Evolutionary conservation across 2,797 vertebrate genomes (phyloP).

Genomic region (Cichlasoma orientale): DNA sequence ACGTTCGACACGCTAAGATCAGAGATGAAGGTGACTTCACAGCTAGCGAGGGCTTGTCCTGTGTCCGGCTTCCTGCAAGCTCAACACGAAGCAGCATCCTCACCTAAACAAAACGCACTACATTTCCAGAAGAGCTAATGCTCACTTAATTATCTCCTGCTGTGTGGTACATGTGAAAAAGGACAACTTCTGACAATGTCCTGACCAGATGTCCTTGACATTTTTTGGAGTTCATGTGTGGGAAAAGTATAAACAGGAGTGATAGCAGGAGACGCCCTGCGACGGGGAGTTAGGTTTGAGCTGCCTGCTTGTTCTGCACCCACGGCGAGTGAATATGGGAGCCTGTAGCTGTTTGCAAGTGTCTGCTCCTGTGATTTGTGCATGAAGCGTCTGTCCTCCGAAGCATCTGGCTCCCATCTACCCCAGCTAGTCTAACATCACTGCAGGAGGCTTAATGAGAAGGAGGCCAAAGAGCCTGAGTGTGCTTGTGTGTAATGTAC

Average conservation of each 20-base stretch:
- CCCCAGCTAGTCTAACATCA: conserved; percentile 50
- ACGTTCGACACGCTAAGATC: background rate
- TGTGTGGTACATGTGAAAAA: conserved; percentile 1
- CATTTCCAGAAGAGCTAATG: background rate
- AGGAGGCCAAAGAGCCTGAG: conserved; percentile 22
- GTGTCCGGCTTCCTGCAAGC: background rate
- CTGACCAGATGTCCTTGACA: background rate
- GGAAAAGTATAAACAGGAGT: background rate
- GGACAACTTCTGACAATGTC: background rate
- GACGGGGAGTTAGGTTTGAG: conserved; percentile 42
- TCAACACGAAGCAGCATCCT: background rate
- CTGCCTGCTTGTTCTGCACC: conserved; percentile 42
- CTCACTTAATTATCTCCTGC: background rate
- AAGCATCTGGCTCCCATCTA: conserved; percentile 71
- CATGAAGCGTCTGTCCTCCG: conserved; percentile 45
- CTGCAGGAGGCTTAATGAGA: conserved; percentile 41
- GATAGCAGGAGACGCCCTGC: conserved; percentile 6
- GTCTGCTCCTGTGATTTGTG: conserved; percentile 62
- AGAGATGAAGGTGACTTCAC: background rate
- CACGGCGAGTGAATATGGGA: conserved; percentile 18
- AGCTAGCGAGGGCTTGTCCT: background rate
- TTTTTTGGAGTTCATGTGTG: background rate
- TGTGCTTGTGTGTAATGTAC: conserved; percentile 29
- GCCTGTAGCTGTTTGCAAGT: conserved; percentile 22
- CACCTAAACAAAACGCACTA: background rate